These are phyloP conservation scores for Rattus rattus DNA, from an alignment of 2,113 vertebrate genomes.

Conservation along the genomic window DNA sequence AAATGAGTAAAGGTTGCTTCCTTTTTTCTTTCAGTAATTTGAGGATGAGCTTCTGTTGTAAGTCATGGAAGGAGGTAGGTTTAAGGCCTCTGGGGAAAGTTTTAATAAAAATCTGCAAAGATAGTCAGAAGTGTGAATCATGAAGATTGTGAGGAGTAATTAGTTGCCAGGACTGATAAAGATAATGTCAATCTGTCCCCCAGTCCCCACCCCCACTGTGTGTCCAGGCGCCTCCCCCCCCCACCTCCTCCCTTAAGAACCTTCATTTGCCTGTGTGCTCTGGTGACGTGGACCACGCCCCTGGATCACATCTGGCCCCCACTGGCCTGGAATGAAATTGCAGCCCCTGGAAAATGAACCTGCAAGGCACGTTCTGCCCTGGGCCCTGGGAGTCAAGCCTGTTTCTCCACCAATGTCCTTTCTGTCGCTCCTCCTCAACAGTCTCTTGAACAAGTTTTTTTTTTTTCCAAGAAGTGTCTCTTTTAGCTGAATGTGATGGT, in stretches of 20 bases:
- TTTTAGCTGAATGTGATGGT: background rate
- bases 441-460: background rate
- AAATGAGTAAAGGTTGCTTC: background rate
- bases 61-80: background rate
- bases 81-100: background rate
- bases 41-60: rapidly evolving
- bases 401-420: background rate
- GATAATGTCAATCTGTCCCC: background rate
- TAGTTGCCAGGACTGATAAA: background rate
- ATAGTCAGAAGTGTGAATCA: background rate
- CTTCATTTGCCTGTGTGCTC: background rate
- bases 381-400: rapidly evolving
- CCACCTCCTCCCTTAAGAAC: background rate
- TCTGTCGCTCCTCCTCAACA: background rate
- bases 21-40: background rate
- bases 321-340: rapidly evolving
- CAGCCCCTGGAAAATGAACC: rapidly evolving
- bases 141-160: rapidly evolving
- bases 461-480: background rate
- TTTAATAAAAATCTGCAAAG: background rate
- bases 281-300: rapidly evolving
- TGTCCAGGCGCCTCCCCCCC: background rate
- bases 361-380: rapidly evolving
- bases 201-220: background rate
- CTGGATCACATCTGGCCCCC: background rate